Evolutionary conservation across 2,113 vertebrate genomes (phyloP).

Genomic region (Megaleporinus macrocephalus): DNA sequence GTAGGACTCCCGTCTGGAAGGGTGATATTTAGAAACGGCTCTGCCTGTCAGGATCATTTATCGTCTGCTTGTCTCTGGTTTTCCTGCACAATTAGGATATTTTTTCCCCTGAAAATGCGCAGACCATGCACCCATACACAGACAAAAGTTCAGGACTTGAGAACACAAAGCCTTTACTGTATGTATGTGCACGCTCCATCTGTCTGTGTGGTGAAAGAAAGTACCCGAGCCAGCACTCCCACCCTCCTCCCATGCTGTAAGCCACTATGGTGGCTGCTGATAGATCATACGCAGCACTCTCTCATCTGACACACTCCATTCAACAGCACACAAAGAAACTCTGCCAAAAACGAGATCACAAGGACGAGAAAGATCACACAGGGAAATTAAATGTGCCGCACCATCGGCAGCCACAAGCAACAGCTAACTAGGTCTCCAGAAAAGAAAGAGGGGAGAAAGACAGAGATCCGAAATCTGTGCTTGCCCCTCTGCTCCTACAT

Average conservation of each 20-base stretch:
- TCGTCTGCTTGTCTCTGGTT: too few species aligned
- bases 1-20: too few species aligned
- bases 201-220: constrained; percentile 34
- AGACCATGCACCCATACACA: constrained; percentile 13
- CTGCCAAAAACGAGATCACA: constrained; percentile 39
- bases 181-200: not conserved
- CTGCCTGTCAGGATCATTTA: too few species aligned
- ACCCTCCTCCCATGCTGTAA: constrained; percentile 36
- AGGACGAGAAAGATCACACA: constrained; percentile 26
- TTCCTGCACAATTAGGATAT: too few species aligned
- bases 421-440: constrained; percentile 8
- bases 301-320: constrained; percentile 29
- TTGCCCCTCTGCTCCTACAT: not conserved
- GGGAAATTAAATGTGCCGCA: constrained; percentile 16
- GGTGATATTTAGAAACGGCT: too few species aligned
- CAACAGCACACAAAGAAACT: constrained; percentile 23
- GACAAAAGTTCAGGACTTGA: not conserved
- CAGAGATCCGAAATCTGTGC: constrained; percentile 23
- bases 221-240: constrained; percentile 7
- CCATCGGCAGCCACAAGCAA: constrained; percentile 18
- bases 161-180: constrained; percentile 31
- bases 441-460: constrained; percentile 33
- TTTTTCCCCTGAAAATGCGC: too few species aligned
- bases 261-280: constrained; percentile 1
- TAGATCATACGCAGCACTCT: constrained; percentile 14